Conservation (phyloP, 2,888 invertebrate species). For the Hylaea fasciaria region DNA sequence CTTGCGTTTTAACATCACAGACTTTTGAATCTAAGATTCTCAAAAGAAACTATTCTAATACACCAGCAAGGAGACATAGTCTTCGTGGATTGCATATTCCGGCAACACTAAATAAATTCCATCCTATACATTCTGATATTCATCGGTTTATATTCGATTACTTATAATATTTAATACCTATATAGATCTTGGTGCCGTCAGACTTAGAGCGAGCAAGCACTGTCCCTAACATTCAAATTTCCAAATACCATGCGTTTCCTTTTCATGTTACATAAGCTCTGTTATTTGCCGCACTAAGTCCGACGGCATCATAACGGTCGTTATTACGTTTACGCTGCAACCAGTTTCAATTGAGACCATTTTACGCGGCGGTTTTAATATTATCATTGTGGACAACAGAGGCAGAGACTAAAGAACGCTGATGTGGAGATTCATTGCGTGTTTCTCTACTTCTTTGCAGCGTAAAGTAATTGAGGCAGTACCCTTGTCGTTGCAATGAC, state of each 20-base stretch:
- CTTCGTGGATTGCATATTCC: conserved; percentile 12
- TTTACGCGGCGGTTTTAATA: neutral
- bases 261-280: neutral
- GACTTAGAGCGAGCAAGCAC: conserved; percentile 12
- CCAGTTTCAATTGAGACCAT: neutral
- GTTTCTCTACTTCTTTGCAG: conserved; percentile 7
- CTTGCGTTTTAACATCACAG: conserved; percentile 41
- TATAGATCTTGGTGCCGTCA: conserved; percentile 26
- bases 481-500: conserved; percentile 1
- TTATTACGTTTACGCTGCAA: conserved; percentile 13
- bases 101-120: conserved; percentile 23
- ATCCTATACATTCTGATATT: conserved; percentile 22
- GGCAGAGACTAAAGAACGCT: no score
- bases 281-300: conserved; percentile 7
- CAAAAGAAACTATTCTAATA: conserved; percentile 34
- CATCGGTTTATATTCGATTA: conserved; percentile 20
- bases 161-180: conserved; percentile 37
- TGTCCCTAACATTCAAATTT: no score
- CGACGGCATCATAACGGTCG: conserved; percentile 5
- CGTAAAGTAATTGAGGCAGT: conserved; percentile 11
- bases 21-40: conserved; percentile 44
- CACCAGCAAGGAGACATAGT: conserved; percentile 9
- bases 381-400: neutral
- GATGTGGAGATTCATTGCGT: no score
- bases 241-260: no score